These are phyloP conservation scores for Bombus polaris DNA, from an alignment of 1,140 invertebrate species.

Conservation along the genomic window DNA sequence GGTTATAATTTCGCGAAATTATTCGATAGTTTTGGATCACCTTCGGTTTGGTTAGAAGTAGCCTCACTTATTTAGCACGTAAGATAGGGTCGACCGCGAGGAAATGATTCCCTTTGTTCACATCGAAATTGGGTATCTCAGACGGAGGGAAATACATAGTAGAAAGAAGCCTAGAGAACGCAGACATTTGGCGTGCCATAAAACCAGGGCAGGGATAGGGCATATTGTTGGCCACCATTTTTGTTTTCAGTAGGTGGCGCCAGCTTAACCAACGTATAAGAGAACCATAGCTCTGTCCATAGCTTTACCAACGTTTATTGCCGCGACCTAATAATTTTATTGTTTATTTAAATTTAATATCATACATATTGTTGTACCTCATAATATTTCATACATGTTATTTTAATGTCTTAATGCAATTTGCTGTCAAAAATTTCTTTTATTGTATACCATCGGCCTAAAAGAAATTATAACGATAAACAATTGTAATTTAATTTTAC, in stretches of 20 bases:
- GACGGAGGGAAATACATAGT: conserved; percentile 76
- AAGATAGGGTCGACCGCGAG: conserved; percentile 63
- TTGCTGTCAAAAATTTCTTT: not conserved
- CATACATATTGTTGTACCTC: not conserved
- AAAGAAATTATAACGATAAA: too few species aligned
- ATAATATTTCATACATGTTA: not conserved
- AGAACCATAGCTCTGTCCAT: conserved; percentile 26
- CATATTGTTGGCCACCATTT: conserved; percentile 81
- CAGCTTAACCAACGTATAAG: conserved; percentile 38
- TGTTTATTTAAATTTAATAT: not conserved
- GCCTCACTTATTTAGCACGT: conserved; percentile 72
- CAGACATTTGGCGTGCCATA: conserved; percentile 79
- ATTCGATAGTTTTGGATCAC: conserved; percentile 72
- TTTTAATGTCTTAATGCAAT: not conserved
- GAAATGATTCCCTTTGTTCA: conserved; percentile 67
- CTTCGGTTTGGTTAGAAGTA: conserved; percentile 76
- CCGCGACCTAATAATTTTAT: conserved; percentile 14
- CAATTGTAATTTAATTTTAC: not conserved
- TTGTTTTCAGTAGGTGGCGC: conserved; percentile 81
- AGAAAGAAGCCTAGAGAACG: conserved; percentile 76
- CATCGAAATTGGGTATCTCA: conserved; percentile 71
- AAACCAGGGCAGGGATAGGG: conserved; percentile 78
- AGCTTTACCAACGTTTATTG: conserved; percentile 36
- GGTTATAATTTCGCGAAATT: conserved; percentile 77
- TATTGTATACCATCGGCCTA: not conserved